Conservation (phyloP, 2,797 vertebrate genomes). For the Lemur catta region DNA sequence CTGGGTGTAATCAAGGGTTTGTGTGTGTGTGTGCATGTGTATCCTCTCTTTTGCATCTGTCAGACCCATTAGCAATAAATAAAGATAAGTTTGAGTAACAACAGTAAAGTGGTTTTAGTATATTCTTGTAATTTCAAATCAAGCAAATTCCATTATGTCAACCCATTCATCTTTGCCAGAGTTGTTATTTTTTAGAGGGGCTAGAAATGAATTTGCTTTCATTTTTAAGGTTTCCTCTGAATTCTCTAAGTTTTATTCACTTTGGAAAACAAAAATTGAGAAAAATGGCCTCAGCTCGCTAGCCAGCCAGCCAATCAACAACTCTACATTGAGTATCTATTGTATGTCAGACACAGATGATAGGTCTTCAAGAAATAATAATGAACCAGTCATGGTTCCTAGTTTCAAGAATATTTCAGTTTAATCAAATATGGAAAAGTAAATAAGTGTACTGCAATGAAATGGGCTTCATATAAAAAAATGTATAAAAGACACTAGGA, state of each 20-base stretch:
- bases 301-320: background rate
- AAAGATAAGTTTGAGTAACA: background rate
- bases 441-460: background rate
- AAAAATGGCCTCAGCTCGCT: background rate
- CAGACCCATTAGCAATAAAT: background rate
- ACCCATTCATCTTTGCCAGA: background rate
- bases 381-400: background rate
- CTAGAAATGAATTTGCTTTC: background rate
- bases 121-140: background rate
- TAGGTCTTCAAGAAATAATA: background rate
- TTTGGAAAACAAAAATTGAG: slow-evolving; percentile 13
- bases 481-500: background rate
- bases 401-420: background rate
- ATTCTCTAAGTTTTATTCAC: background rate
- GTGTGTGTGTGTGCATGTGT: background rate
- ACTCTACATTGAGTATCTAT: background rate
- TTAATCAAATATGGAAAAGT: background rate
- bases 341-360: background rate
- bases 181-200: background rate
- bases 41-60: background rate
- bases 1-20: no score
- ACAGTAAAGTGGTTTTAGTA: background rate
- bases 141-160: background rate
- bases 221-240: background rate
- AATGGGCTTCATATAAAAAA: background rate